phyloP scores from a whole-genome alignment of 2,797 vertebrate genomes.

The Semotilus atromaculatus region DNA sequence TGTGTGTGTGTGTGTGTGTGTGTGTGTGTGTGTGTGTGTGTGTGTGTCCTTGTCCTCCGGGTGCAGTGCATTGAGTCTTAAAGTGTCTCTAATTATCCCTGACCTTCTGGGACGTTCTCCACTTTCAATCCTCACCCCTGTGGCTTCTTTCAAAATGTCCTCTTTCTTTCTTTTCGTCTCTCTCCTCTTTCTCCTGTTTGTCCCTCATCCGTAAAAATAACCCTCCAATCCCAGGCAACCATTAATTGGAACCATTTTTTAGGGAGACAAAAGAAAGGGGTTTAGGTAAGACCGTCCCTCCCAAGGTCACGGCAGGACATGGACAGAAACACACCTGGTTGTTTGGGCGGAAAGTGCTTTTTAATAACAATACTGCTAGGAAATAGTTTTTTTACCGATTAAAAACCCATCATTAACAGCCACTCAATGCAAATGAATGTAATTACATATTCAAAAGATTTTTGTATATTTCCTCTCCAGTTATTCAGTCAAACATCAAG shows the following conservation, averaged over 20 bases:
- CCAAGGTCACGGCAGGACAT: slow-evolving; percentile 77
- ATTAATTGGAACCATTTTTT: slow-evolving; percentile 78
- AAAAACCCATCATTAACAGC: slow-evolving; percentile 65
- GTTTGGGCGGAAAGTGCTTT: slow-evolving; percentile 49
- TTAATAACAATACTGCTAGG: slow-evolving; percentile 63
- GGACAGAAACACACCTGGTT: slow-evolving; percentile 66
- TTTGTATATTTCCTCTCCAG: slow-evolving; percentile 32
- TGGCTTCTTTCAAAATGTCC: slow-evolving; percentile 51
- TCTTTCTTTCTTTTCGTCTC: slow-evolving; percentile 58
- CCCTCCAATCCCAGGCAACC: slow-evolving; percentile 65
- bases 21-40: slow-evolving; percentile 8
- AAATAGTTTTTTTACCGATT: slow-evolving; percentile 71
- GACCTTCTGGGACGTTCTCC: slow-evolving; percentile 77
- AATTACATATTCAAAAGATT: slow-evolving; percentile 52
- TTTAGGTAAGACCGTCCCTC: slow-evolving; percentile 50
- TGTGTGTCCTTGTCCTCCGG: slow-evolving; percentile 65
- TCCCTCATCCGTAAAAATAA: slow-evolving; percentile 70
- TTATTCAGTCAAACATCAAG: slow-evolving; percentile 26
- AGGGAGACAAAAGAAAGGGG: slow-evolving; percentile 66
- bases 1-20: neutral
- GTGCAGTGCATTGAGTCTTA: slow-evolving; percentile 76
- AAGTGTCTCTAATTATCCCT: slow-evolving; percentile 84
- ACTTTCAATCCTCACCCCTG: slow-evolving; percentile 56
- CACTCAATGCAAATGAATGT: slow-evolving; percentile 40
- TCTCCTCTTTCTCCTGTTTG: slow-evolving; percentile 56